These are phyloP conservation scores for Agonopterix alstromeriana DNA, from an alignment of 2,888 invertebrate genomes.

Conservation along the genomic window DNA sequence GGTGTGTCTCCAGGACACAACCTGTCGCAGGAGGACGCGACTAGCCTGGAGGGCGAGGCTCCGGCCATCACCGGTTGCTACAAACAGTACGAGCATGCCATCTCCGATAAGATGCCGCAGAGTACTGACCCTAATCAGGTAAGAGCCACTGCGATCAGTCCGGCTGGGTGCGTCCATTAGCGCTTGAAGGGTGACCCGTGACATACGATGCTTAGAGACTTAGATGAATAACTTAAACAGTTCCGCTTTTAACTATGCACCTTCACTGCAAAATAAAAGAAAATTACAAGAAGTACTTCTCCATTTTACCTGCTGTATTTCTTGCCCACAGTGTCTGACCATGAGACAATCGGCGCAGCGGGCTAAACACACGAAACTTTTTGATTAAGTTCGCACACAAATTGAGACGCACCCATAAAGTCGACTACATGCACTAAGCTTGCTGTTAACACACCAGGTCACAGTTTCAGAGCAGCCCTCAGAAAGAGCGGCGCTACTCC, in stretches of 20 bases:
- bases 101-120: conserved; percentile 56
- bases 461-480: conserved; percentile 72
- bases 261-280: too few relatives aligned
- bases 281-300: too few relatives aligned
- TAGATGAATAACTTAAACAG: too few relatives aligned
- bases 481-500: conserved; percentile 66
- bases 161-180: conserved; percentile 37
- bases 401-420: conserved; percentile 14
- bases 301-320: background rate
- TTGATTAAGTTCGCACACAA: background rate
- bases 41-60: conserved; percentile 87
- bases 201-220: too few relatives aligned
- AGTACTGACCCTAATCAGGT: conserved; percentile 59
- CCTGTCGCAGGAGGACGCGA: conserved; percentile 92
- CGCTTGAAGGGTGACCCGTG: background rate
- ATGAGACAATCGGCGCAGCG: too few relatives aligned
- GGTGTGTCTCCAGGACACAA: conserved; percentile 88
- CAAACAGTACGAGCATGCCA: conserved; percentile 85
- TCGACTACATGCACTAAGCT: conserved; percentile 18
- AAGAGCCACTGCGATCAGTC: conserved; percentile 20
- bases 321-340: too few relatives aligned
- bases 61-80: conserved; percentile 87
- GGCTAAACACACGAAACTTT: too few relatives aligned
- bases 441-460: conserved; percentile 50
- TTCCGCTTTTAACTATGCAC: too few relatives aligned